Evolutionary conservation across 2,797 vertebrate species (phyloP), one percentile per base, ranked within the genome.

Genomic region (Calcarius lapponicus): DNA sequence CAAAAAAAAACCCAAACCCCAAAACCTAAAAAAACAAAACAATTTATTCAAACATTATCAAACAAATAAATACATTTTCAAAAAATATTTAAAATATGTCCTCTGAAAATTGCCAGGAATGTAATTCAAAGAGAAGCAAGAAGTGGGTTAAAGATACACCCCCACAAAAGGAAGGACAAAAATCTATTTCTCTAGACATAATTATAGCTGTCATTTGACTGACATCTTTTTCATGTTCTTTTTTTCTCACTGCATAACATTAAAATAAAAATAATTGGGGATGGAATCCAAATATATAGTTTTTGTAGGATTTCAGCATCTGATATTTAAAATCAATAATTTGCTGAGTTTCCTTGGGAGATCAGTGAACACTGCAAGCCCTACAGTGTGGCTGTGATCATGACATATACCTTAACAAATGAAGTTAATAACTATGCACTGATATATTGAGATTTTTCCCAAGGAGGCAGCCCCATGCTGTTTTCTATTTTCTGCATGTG

Each of bases 401-500:
- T 69, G 83, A 79, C 60, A 70, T 32, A 48, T 57, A 84, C 43
- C 76, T 73, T 67, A 93, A 92, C 80, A 94, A 92, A 93, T 76
- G 78, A 81, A 88, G 43, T 73, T 94, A 82, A 90, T 93, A 92
- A 81, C 66, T 80, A 24, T 25, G 21, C 40, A 36, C 22, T 88
- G 73, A 73, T 66, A 88, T 45, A 93, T 9, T 7, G 11, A 90
- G 62, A 70, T 72, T 90, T 94, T 84, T 86, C 78, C 66, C 62
- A 66, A 79, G 76, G 36, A 95, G 51, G n/a, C 54, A 90, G 32
- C 13, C 26, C 26, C 86, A 26, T 71, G 56, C 24, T 84, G 53
- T 79, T 94, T 94, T 60, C 36, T 81, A n/a, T 80, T 92, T 94
- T 93, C 90, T 76, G 31, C 28, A 14, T 73, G 36, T 79, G 58